These are phyloP conservation scores for Papilio elwesi DNA, from an alignment of 2,888 invertebrate genomes.

Conservation along the genomic window DNA sequence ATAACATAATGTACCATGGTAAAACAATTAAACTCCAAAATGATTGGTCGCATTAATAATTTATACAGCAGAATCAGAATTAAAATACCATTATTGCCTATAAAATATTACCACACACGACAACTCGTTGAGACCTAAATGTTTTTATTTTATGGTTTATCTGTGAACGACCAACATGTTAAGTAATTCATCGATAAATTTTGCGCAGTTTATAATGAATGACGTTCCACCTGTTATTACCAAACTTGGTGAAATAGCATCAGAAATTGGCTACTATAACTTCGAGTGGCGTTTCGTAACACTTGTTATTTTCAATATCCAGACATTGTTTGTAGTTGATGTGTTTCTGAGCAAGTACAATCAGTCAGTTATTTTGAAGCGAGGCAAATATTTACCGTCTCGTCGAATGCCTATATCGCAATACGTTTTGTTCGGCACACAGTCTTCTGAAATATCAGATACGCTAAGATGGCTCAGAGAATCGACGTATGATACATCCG, in stretches of 20 bases:
- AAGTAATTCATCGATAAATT: slow-evolving; percentile 42
- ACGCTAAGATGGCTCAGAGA: slow-evolving; percentile 53
- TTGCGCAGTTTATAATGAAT: slow-evolving; percentile 44
- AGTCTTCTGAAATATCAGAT: slow-evolving; percentile 52
- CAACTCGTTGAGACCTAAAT: slow-evolving; percentile 1
- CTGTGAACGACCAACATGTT: slow-evolving; percentile 19
- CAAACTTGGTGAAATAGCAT: slow-evolving; percentile 57
- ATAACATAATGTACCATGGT: not conserved
- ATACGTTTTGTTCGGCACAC: slow-evolving; percentile 59
- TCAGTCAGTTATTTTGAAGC: slow-evolving; percentile 54
- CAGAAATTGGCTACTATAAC: slow-evolving; percentile 63
- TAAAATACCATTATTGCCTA: not conserved
- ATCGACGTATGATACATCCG: slow-evolving; percentile 57
- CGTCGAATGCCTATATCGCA: slow-evolving; percentile 51
- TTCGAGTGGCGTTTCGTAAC: slow-evolving; percentile 66
- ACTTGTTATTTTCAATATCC: slow-evolving; percentile 55
- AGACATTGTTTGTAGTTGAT: slow-evolving; percentile 52
- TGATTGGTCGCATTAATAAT: not conserved
- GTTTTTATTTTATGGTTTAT: not conserved
- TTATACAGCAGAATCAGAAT: not conserved
- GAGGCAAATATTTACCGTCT: slow-evolving; percentile 51
- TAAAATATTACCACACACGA: slow-evolving; percentile 3
- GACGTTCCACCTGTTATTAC: slow-evolving; percentile 45
- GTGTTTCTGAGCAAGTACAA: slow-evolving; percentile 58
- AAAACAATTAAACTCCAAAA: not conserved